Evolutionary conservation across 2,888 invertebrate genomes (phyloP).

Genomic region (Drosophila quinaria): DNA sequence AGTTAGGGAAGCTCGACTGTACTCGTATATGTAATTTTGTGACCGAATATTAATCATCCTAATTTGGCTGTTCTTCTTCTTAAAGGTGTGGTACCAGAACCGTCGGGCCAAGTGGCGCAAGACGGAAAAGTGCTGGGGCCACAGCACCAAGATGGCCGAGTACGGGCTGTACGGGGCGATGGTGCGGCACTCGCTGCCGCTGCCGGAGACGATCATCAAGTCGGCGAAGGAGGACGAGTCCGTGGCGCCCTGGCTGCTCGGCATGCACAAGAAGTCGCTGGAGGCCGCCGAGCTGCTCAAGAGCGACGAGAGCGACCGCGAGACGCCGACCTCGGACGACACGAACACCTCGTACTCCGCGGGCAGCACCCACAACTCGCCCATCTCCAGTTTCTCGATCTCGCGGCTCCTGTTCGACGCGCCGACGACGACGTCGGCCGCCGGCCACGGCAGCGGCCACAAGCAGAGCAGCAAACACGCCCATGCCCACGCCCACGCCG

Average conservation of each 20-base stretch:
- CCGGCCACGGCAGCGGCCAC: slow-evolving; percentile 1
- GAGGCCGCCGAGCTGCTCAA: slow-evolving; percentile 99
- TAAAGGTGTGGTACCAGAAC: slow-evolving; percentile 98
- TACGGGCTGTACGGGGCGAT: slow-evolving; percentile 99
- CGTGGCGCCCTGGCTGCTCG: slow-evolving; percentile 99
- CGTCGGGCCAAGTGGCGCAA: slow-evolving; percentile 99
- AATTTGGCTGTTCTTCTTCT: background rate
- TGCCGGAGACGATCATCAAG: slow-evolving; percentile 99
- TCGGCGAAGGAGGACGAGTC: slow-evolving; percentile 98
- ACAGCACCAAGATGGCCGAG: slow-evolving; percentile 99
- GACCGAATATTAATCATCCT: no score
- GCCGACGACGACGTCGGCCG: slow-evolving; percentile 60
- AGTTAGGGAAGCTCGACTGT: no score
- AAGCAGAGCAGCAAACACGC: slow-evolving; percentile 61
- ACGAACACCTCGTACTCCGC: slow-evolving; percentile 87
- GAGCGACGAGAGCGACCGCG: slow-evolving; percentile 90
- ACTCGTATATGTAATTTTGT: no score
- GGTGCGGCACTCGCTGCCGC: slow-evolving; percentile 99
- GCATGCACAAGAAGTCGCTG: slow-evolving; percentile 98
- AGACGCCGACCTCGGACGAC: slow-evolving; percentile 87
- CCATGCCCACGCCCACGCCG: slow-evolving; percentile 62
- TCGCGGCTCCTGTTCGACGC: slow-evolving; percentile 85
- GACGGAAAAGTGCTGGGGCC: slow-evolving; percentile 99
- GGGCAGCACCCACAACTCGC: slow-evolving; percentile 85
- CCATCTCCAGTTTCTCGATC: slow-evolving; percentile 86